These are phyloP conservation scores for Tenthredo distinguenda DNA, from an alignment of 2,888 invertebrate species.

Conservation along the genomic window DNA sequence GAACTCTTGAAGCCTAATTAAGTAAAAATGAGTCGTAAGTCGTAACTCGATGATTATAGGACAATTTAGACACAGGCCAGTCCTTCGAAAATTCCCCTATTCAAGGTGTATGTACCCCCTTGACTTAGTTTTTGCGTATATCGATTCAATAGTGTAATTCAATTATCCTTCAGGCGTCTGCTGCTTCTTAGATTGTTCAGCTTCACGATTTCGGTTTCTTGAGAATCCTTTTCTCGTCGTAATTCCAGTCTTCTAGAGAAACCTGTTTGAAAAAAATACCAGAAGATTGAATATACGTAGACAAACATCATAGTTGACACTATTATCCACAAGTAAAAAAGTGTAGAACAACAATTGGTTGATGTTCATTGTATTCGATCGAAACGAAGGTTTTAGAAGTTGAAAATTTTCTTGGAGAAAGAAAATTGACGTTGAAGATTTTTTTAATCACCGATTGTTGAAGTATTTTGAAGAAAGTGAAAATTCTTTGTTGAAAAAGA, in stretches of 20 bases:
- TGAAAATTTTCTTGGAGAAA: no score
- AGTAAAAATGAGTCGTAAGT: no score
- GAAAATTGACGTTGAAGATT: no score
- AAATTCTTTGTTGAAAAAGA: neutral
- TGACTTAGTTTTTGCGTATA: no score
- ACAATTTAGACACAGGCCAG: no score
- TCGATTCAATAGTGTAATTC: neutral
- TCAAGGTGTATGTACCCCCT: no score
- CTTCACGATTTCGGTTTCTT: slow-evolving; percentile 5
- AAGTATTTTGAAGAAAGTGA: neutral
- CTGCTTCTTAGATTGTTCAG: neutral
- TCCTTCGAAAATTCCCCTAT: no score
- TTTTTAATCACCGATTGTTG: slow-evolving; percentile 23
- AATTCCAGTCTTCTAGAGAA: slow-evolving; percentile 67
- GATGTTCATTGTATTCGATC: neutral
- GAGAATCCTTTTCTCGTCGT: slow-evolving; percentile 4
- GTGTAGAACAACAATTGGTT: neutral
- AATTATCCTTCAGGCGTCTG: slow-evolving; percentile 60
- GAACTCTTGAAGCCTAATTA: no score
- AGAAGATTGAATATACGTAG: neutral
- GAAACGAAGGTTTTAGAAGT: neutral
- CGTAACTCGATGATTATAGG: no score
- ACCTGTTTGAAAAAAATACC: slow-evolving; percentile 59
- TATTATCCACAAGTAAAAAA: neutral
- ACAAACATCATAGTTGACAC: neutral